Base-by-base conservation (phyloP, 1,140 invertebrate genomes). In the Pomacea maculata region DNA sequence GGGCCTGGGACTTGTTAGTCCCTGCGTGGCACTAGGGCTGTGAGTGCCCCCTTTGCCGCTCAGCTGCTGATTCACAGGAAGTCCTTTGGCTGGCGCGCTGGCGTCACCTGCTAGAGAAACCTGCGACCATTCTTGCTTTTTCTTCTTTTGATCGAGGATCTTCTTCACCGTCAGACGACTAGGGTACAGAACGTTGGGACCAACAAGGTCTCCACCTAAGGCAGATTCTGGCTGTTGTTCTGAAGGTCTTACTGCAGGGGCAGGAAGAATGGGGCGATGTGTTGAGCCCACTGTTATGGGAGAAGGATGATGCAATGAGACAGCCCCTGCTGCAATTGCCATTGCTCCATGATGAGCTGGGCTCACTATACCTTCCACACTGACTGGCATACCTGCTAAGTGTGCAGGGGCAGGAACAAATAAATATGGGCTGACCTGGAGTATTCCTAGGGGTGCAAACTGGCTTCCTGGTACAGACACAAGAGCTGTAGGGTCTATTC, bases 91-190 rank as follows among this genome's bases (percentile, higher is more conserved):
- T 4, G 12, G 6, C 11, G 29, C 1, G 21, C 67, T n/a, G 11
- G 10, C 11, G 67, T 70, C 29, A n/a, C 1, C 9, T 11, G 21
- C 21, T 11, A 6, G 67, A n/a, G 67, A 70, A 14, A 34, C 67
- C 67, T 70, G 67, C 12, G 54, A n/a, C 52, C 8, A 17, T 45
- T 77, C 75, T 57, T 54, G 55, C 64, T 8, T 77, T 29, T 64
- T 78, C 65, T 70, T 65, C 25, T 67, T 54, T 10, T 21, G 54
- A 54, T 78, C 77, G 3, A 78, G 65, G 21, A 78, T 70, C 52
- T 78, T 54, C 54, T 78, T 78, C 77, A 78, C 77, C 0, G 77
- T 78, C 65, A 78, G 57, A 61, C 57, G 57, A 11, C 57, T 61
- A 17, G 57, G 57, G 15, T 61, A 61, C 15, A 61, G 57, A 1